phyloP scores from a whole-genome alignment of 1,140 invertebrate species.

The Drosophila orosa region DNA sequence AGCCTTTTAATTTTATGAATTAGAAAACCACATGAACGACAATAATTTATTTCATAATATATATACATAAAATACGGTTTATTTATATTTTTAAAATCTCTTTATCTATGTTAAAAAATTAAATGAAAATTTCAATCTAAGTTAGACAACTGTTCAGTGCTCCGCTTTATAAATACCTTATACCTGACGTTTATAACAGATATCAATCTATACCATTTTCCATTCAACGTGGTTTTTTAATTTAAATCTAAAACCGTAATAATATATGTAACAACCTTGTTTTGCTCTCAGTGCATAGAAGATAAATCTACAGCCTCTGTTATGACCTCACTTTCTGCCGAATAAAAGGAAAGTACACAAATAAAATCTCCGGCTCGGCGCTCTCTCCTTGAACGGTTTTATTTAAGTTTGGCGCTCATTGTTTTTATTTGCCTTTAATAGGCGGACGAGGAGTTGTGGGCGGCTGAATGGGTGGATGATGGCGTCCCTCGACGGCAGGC shows the following conservation, averaged over 20 bases:
- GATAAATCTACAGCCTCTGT: constrained; percentile 47
- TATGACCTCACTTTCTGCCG: constrained; percentile 23
- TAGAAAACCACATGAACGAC: neutral
- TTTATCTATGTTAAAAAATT: no score
- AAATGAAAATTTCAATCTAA: no score
- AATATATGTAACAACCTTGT: no score
- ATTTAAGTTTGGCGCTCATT: constrained; percentile 72
- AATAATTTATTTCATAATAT: no score
- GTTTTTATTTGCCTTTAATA: constrained; percentile 73
- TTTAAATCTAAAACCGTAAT: no score
- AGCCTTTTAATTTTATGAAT: neutral
- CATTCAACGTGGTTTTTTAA: no score
- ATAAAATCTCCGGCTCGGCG: constrained; percentile 24
- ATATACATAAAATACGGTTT: no score
- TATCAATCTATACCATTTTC: no score
- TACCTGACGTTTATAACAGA: no score
- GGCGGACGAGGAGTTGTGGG: constrained; percentile 14
- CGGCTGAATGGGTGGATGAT: constrained; percentile 1
- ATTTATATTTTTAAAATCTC: no score
- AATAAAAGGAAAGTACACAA: constrained; percentile 34
- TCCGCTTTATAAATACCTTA: no score
- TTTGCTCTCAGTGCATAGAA: constrained; percentile 3
- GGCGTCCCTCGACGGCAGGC: constrained; percentile 30
- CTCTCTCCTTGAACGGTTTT: constrained; percentile 44
- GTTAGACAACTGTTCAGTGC: no score